Evolutionary conservation across 2,797 vertebrate genomes (phyloP).

Genomic region (Etheostoma perlongum): DNA sequence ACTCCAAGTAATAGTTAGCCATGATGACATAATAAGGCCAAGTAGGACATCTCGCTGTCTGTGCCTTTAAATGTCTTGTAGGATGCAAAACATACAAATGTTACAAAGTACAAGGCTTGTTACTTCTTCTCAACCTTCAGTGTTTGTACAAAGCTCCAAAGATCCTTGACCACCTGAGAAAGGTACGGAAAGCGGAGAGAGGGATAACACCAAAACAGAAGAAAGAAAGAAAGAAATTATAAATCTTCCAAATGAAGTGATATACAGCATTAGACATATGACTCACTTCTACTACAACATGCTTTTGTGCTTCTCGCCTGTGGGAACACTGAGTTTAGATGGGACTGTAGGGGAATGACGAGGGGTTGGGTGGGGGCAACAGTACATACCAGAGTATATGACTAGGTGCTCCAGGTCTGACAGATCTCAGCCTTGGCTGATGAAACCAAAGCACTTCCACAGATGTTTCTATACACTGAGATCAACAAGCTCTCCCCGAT

Average conservation of each 20-base stretch:
- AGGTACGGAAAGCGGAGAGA: constrained; percentile 41
- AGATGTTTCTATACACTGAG: constrained; percentile 82
- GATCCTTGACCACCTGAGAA: constrained; percentile 87
- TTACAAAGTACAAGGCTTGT: constrained; percentile 29
- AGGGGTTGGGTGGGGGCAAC: constrained; percentile 79
- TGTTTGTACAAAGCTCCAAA: constrained; percentile 86
- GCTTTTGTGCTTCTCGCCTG: constrained; percentile 65
- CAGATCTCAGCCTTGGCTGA: constrained; percentile 84
- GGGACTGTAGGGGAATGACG: constrained; percentile 66
- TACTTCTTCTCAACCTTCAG: constrained; percentile 84
- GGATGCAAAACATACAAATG: constrained; percentile 56
- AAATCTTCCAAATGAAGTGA: constrained; percentile 69
- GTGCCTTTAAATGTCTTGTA: constrained; percentile 78
- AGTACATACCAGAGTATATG: constrained; percentile 86
- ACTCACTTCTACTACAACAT: constrained; percentile 70
- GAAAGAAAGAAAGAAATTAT: constrained; percentile 51
- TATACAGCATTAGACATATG: constrained; percentile 57
- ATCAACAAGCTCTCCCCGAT: constrained; percentile 73
- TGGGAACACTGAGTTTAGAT: constrained; percentile 65
- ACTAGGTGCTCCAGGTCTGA: constrained; percentile 86
- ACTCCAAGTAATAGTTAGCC: constrained; percentile 13
- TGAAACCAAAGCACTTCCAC: constrained; percentile 85
- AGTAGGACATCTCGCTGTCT: constrained; percentile 69
- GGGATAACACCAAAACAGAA: constrained; percentile 37
- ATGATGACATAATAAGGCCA: constrained; percentile 32